These are phyloP conservation scores for Pterois miles DNA, from an alignment of 2,797 vertebrate species.

Conservation along the genomic window DNA sequence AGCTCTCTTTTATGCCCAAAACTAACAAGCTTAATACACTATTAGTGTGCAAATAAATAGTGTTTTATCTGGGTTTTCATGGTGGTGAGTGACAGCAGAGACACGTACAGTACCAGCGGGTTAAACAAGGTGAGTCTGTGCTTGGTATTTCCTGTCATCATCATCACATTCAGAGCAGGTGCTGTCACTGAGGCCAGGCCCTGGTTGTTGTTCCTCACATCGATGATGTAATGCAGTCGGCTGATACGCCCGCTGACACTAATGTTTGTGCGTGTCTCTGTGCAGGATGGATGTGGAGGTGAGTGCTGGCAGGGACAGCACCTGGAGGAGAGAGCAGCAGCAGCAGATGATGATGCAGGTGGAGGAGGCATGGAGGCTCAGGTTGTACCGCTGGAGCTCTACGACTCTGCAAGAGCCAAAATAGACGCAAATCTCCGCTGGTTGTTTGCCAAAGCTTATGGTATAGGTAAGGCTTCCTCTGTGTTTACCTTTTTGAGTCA, in stretches of 20 bases:
- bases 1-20: neutral
- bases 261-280: conserved; percentile 3
- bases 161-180: conserved; percentile 11
- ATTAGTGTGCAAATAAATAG: neutral
- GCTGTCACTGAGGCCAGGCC: conserved; percentile 48
- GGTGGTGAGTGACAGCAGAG: neutral
- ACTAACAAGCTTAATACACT: neutral
- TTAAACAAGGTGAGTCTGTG: neutral
- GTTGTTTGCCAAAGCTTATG: conserved; percentile 96
- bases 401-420: conserved; percentile 96
- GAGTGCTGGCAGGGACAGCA: conserved; percentile 84
- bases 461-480: conserved; percentile 86
- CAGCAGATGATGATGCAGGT: conserved; percentile 51
- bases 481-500: neutral
- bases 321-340: conserved; percentile 85
- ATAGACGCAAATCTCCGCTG: conserved; percentile 97
- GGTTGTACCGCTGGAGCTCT: conserved; percentile 89
- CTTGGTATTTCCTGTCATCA: neutral
- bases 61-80: neutral
- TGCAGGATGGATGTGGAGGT: conserved; percentile 90
- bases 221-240: conserved; percentile 68
- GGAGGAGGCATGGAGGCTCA: conserved; percentile 81
- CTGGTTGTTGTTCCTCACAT: conserved; percentile 40
- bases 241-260: neutral
- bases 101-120: neutral